Base-by-base conservation (phyloP, 2,797 vertebrate species). In the Mus minutoides region DNA sequence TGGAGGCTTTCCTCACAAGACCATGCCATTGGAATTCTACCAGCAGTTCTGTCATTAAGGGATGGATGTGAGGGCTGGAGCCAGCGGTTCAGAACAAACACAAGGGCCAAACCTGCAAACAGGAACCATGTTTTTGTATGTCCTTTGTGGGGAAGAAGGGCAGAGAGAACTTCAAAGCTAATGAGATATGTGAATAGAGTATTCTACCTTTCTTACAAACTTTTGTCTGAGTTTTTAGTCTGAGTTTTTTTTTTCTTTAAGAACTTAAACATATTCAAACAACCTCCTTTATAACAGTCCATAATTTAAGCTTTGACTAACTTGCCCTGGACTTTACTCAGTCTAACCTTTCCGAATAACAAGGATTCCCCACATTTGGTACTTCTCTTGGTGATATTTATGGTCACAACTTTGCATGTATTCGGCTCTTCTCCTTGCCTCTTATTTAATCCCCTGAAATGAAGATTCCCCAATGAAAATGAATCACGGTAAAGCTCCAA, bases 221-320 rank as follows among this genome's bases (percentile, higher is more conserved):
- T 67, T 91, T 62, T 78, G 54, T 80, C 37, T 49, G 21, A 58
- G 49, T 60, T 46, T 49, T 88, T 91, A 94, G 8, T 85, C 34
- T 71, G 60, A 88, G 93, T 84, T 88, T 94, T 84, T 94, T 84
- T 88, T 94, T 84, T 93, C 80, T 76, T 92, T 92, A 91, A 82
- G 43, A 93, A 80, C 34, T 40, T 89, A 87, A 75, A 88, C 52
- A 21, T 34, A 90, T 21, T 85, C 88, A 86, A 86, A 86, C 24
- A n/a, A 22, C 2, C 29, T 92, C 84, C 85, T 90, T 90, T 46
- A 43, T 64, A 71, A 46, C 24, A 9, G 4, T 76, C n/a, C 29
- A n/a, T 49, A 83, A 52, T 84, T 91, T 52, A 91, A 37, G 54
- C 22, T 22, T 76, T 46, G 37, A 93, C 76, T 91, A 40, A 60